Evolutionary conservation across 2,888 invertebrate genomes (phyloP).

Genomic region (Siphonodentalium dalli): DNA sequence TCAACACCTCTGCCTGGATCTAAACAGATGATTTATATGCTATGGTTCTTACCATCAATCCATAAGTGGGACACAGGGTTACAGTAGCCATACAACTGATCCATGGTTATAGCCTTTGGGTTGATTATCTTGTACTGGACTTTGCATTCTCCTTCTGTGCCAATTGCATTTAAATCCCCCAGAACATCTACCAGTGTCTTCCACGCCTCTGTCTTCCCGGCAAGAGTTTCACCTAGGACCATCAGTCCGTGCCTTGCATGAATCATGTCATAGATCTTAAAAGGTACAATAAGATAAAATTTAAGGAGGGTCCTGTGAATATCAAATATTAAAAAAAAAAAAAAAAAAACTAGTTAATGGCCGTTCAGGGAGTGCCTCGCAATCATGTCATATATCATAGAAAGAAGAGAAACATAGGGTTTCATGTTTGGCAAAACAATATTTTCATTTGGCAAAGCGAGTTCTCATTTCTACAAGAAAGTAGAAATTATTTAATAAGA

Average conservation of each 20-base stretch:
- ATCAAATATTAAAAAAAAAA: no score
- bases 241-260: constrained; percentile 64
- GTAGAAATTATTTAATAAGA: no score
- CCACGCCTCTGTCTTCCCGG: constrained; percentile 62
- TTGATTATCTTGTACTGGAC: constrained; percentile 61
- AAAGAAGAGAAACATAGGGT: no score
- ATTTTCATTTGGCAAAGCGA: no score
- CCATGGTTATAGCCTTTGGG: constrained; percentile 64
- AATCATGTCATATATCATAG: no score
- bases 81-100: constrained; percentile 64
- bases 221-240: constrained; percentile 64
- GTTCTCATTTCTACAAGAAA: no score
- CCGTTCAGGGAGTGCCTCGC: no score
- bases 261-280: constrained; percentile 65
- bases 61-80: constrained; percentile 65
- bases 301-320: no score
- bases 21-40: no score
- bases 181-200: constrained; percentile 52
- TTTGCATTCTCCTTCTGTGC: constrained; percentile 59
- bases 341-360: no score
- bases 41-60: constrained; percentile 58
- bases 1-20: background rate
- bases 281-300: no score
- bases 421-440: no score
- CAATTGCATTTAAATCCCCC: constrained; percentile 43